Evolutionary conservation across 2,888 invertebrate genomes (phyloP).

Genomic region (Lithophane ornitopus): DNA sequence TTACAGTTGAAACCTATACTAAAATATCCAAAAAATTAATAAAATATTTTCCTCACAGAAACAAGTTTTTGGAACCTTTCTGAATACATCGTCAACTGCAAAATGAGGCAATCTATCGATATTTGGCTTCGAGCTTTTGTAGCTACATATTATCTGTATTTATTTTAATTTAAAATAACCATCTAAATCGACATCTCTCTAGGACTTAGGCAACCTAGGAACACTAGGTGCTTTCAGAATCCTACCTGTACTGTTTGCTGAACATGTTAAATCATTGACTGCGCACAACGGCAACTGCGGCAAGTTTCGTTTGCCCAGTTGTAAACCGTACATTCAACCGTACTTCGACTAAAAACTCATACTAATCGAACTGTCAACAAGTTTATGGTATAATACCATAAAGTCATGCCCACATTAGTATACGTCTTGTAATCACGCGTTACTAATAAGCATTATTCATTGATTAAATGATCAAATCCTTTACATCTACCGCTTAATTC

Average conservation of each 20-base stretch:
- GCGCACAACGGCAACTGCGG: too few relatives aligned
- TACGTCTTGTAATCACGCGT: conserved; percentile 37
- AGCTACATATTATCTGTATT: too few relatives aligned
- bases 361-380: conserved; percentile 41
- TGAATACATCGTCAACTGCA: background rate
- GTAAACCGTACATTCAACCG: background rate
- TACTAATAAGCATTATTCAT: conserved; percentile 47
- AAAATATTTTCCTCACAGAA: too few relatives aligned
- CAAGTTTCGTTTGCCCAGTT: background rate
- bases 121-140: background rate
- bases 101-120: background rate
- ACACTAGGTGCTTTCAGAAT: too few relatives aligned
- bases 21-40: too few relatives aligned
- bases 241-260: background rate
- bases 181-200: background rate
- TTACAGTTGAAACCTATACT: too few relatives aligned
- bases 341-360: conserved; percentile 17
- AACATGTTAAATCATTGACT: background rate
- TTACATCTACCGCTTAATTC: conserved; percentile 37
- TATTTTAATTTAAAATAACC: background rate
- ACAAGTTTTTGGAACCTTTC: too few relatives aligned
- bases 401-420: conserved; percentile 42
- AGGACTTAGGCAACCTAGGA: too few relatives aligned
- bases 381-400: conserved; percentile 31
- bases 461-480: conserved; percentile 41